Conservation (phyloP, 2,113 vertebrate species). For the Albula glossodonta region DNA sequence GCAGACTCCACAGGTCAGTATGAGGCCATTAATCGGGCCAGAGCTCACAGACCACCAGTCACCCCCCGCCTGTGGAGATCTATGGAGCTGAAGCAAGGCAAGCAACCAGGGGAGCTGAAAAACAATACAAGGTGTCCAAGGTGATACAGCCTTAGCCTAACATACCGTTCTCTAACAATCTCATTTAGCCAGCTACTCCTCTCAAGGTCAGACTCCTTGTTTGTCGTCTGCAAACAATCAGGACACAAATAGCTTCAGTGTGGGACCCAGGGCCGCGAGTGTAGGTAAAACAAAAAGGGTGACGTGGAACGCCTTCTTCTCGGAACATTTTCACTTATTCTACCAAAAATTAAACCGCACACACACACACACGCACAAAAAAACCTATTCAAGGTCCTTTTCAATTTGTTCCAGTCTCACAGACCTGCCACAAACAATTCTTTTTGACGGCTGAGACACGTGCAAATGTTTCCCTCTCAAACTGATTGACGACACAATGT, state of each 20-base stretch:
- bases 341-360: constrained; percentile 20
- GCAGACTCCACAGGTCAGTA: not conserved
- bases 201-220: constrained; percentile 34
- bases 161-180: constrained; percentile 15
- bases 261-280: not conserved
- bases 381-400: constrained; percentile 31
- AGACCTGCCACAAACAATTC: constrained; percentile 32
- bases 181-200: constrained; percentile 8
- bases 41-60: not conserved
- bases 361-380: constrained; percentile 7
- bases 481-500: constrained; percentile 16
- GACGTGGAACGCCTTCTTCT: constrained; percentile 22
- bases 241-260: not conserved
- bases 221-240: constrained; percentile 1
- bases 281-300: not conserved
- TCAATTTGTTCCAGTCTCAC: constrained; percentile 29
- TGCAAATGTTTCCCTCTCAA: constrained; percentile 7
- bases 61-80: not conserved
- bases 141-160: not conserved
- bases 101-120: too few species aligned
- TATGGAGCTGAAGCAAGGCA: not conserved
- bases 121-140: not conserved
- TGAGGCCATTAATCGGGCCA: not conserved
- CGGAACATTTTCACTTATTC: constrained; percentile 21
- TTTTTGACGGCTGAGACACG: constrained; percentile 32